A percentile compares a stretch with the other conserved stretches of the same genome.
Conservation (phyloP, 2,113 vertebrate species). For the Cottus gobio region DNA sequence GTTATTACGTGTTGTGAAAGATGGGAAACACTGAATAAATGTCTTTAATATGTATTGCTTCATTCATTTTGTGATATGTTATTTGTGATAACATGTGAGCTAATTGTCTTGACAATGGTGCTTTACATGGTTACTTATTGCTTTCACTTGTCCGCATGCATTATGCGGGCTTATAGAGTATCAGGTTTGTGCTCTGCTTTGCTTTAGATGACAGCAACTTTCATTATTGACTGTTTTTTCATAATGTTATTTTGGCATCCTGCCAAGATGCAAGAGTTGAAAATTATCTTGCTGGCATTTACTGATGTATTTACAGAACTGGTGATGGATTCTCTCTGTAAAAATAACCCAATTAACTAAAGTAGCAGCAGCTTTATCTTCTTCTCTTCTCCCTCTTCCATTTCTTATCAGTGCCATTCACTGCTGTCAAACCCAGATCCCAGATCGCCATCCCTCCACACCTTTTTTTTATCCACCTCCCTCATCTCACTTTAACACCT, state of each 20-base stretch:
- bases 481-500: constrained; percentile 69
- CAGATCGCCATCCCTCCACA: constrained; percentile 47
- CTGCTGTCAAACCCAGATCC: constrained; percentile 46
- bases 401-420: constrained; percentile 57
- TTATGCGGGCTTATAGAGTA: background rate
- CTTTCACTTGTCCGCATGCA: background rate
- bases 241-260: constrained; percentile 11
- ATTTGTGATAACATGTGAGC: too few relatives aligned
- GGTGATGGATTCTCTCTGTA: constrained; percentile 56
- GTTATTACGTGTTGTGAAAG: background rate
- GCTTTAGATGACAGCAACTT: constrained; percentile 1
- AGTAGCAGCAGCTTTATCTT: constrained; percentile 61
- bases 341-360: constrained; percentile 72
- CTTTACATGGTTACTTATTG: background rate
- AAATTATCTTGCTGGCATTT: constrained; percentile 49
- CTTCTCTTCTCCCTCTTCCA: constrained; percentile 36
- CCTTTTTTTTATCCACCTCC: constrained; percentile 22
- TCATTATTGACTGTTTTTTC: constrained; percentile 13
- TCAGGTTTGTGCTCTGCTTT: background rate
- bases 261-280: constrained; percentile 36
- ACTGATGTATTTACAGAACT: constrained; percentile 56
- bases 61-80: background rate
- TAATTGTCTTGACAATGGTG: background rate
- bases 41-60: background rate
- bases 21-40: background rate